phyloP scores from a whole-genome alignment of 2,797 vertebrate genomes.

The Onychomys leucogaster region DNA sequence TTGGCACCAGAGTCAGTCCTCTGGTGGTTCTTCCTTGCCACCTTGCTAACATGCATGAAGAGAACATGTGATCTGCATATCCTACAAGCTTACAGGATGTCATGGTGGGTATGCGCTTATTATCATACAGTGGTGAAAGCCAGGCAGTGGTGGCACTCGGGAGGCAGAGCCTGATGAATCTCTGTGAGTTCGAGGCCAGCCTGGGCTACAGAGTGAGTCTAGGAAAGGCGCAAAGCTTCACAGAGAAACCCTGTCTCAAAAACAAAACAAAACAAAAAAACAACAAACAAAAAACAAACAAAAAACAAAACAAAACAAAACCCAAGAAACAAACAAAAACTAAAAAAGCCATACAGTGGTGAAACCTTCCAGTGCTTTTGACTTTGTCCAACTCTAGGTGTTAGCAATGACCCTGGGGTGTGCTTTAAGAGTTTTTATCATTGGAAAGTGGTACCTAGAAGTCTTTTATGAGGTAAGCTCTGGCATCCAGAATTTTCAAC shows the following conservation, averaged over 20 bases:
- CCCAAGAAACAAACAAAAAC: no score
- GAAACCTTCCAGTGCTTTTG: background rate
- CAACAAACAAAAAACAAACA: no score
- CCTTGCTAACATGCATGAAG: background rate
- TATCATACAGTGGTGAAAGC: background rate
- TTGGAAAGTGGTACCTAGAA: background rate
- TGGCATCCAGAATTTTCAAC: background rate
- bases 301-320: no score
- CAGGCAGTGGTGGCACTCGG: no score
- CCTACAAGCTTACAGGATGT: background rate
- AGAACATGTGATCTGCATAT: background rate
- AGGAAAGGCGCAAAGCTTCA: no score
- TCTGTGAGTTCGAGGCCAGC: no score
- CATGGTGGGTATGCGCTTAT: background rate
- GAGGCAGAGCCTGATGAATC: no score
- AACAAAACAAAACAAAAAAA: no score
- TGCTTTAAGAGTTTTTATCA: background rate
- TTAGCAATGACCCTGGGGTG: background rate
- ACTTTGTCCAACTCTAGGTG: fast-evolving
- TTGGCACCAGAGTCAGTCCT: fast-evolving
- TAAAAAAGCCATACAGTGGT: no score
- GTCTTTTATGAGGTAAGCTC: background rate
- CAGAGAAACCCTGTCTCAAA: no score
- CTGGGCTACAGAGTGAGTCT: no score
- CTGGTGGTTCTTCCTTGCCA: background rate